Conservation (phyloP, 2,888 invertebrate genomes). For the Cepaea hortensis region DNA sequence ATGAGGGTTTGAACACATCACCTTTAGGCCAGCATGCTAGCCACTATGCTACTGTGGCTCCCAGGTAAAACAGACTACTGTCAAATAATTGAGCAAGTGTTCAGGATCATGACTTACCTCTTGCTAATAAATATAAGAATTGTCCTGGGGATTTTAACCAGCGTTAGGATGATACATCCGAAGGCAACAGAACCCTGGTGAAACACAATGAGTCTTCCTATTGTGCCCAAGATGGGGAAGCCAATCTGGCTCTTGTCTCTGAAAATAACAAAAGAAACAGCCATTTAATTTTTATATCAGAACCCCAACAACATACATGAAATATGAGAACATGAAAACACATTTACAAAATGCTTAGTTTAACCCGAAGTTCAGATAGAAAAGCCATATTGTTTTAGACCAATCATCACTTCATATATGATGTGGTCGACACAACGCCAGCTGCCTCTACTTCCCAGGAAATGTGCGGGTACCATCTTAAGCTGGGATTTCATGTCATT, state of each 20-base stretch:
- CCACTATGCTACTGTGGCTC: no score
- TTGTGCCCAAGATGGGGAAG: conserved; percentile 54
- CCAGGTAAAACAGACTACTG: no score
- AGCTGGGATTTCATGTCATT: no score
- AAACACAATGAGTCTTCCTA: conserved; percentile 71
- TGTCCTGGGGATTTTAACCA: conserved; percentile 76
- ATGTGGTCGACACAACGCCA: no score
- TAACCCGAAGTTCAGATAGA: no score
- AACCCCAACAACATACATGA: not conserved
- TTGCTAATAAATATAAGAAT: conserved; percentile 72
- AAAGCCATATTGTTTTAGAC: no score
- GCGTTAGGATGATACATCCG: conserved; percentile 76
- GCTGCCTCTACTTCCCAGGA: no score
- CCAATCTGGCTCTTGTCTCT: conserved; percentile 48
- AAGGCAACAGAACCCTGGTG: conserved; percentile 77
- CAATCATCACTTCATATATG: no score
- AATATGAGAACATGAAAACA: not conserved
- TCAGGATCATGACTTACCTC: conserved; percentile 33
- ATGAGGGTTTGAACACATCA: no score
- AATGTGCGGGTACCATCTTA: no score
- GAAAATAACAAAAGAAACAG: conserved; percentile 18
- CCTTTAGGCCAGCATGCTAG: no score
- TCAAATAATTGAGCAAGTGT: not conserved
- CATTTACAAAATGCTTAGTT: no score
- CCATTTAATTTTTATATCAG: not conserved